These are phyloP conservation scores for Mesoclemmys tuberculata DNA, from an alignment of 2,113 vertebrate genomes.

Conservation along the genomic window DNA sequence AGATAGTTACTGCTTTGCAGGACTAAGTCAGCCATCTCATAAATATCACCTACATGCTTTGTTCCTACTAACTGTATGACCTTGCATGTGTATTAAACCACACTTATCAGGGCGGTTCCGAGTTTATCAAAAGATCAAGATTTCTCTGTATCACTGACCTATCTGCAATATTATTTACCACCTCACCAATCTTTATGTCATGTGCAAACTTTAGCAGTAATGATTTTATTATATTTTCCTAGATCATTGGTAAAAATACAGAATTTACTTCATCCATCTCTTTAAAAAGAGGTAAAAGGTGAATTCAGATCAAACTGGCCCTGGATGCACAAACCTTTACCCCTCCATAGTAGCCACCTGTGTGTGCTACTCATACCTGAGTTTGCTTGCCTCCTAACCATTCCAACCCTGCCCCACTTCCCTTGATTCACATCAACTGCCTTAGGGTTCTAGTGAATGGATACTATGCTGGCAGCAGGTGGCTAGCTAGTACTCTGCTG, in stretches of 20 bases:
- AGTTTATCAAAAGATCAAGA: neutral
- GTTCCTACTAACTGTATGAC: neutral
- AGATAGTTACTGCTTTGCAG: neutral
- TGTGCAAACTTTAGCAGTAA: neutral
- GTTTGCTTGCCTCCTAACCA: neutral
- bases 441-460: neutral
- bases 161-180: neutral
- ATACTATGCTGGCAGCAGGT: neutral
- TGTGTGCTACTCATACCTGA: neutral
- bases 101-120: neutral
- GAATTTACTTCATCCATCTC: neutral
- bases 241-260: neutral
- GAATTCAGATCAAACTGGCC: fast-evolving
- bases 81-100: neutral
- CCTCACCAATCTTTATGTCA: neutral
- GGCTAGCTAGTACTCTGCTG: neutral
- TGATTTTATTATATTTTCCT: neutral
- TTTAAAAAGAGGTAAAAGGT: neutral
- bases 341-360: neutral
- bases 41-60: neutral
- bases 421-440: fast-evolving
- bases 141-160: neutral
- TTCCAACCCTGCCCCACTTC: neutral
- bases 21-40: neutral
- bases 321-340: neutral